Conservation (phyloP, 2,113 vertebrate genomes). For the Syngnathus floridae region DNA sequence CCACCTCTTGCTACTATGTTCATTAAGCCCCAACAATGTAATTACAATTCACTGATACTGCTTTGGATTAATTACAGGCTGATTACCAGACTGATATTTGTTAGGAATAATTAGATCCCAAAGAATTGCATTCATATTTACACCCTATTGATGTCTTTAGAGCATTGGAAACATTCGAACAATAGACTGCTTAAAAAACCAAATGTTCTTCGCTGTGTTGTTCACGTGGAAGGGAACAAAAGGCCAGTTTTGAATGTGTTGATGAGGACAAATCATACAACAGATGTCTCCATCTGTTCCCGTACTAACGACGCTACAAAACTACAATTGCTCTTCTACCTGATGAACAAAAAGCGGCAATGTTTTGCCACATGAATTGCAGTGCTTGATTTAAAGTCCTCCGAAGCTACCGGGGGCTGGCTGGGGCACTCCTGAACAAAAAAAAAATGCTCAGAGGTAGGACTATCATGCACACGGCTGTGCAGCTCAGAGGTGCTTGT, state of each 20-base stretch:
- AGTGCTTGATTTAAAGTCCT: constrained; percentile 41
- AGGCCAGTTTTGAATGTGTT: constrained; percentile 31
- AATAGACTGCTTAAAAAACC: background rate
- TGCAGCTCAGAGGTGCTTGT: constrained; percentile 53
- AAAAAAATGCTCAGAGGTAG: constrained; percentile 39
- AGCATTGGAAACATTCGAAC: background rate
- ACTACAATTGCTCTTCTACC: constrained; percentile 24
- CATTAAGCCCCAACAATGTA: constrained; percentile 63
- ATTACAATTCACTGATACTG: constrained; percentile 65
- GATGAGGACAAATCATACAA: constrained; percentile 45
- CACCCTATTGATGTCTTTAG: constrained; percentile 27
- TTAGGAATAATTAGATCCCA: constrained; percentile 49
- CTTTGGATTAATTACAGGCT: constrained; percentile 61
- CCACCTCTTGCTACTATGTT: constrained; percentile 60
- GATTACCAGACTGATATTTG: constrained; percentile 66
- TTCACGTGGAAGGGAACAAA: constrained; percentile 1
- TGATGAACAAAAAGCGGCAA: constrained; percentile 21
- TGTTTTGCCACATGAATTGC: constrained; percentile 29
- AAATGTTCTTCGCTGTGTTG: background rate
- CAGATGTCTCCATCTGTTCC: constrained; percentile 49
- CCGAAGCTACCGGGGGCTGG: constrained; percentile 34
- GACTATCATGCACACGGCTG: constrained; percentile 47
- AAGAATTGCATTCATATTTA: constrained; percentile 52
- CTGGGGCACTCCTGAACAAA: constrained; percentile 44
- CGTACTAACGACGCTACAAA: constrained; percentile 13